A percentile compares a stretch with the other conserved stretches of the same genome.
Evolutionary conservation across 1,140 invertebrate genomes (phyloP).

Genomic region (Achroia grisella): DNA sequence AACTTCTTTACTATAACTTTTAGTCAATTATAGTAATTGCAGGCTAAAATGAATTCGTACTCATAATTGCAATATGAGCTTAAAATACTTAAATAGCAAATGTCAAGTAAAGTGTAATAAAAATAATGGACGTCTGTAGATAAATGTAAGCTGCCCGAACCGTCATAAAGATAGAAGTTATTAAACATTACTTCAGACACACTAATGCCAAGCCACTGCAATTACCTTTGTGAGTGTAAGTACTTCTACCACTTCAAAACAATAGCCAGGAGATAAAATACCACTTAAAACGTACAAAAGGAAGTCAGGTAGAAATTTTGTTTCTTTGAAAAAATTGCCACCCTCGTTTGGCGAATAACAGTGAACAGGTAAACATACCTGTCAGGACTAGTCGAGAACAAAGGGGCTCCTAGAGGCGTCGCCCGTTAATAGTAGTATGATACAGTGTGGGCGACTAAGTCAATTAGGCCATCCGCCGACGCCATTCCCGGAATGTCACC

Average conservation of each 20-base stretch:
- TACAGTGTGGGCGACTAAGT: conserved; percentile 63
- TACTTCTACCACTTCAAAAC: conserved; percentile 9
- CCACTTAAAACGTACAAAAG: conserved; percentile 21
- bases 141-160: conserved; percentile 23
- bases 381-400: conserved; percentile 50
- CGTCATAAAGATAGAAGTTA: conserved; percentile 18
- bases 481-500: conserved; percentile 65
- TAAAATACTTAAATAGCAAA: conserved; percentile 22
- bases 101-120: conserved; percentile 13
- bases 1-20: conserved; percentile 3
- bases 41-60: too few relatives aligned
- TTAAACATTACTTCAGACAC: conserved; percentile 31
- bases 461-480: conserved; percentile 68
- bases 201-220: conserved; percentile 26
- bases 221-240: conserved; percentile 20
- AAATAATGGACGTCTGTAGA: conserved; percentile 17
- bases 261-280: conserved; percentile 15
- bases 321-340: conserved; percentile 26
- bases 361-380: conserved; percentile 51
- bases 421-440: conserved; percentile 51
- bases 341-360: conserved; percentile 32
- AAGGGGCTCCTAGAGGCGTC: conserved; percentile 58
- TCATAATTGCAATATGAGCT: too few relatives aligned
- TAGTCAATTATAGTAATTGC: too few relatives aligned
- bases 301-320: conserved; percentile 40